Evolutionary conservation across 2,113 vertebrate species (phyloP), one percentile per base, ranked within the genome.

Genomic region (Corydoras maculifer): DNA sequence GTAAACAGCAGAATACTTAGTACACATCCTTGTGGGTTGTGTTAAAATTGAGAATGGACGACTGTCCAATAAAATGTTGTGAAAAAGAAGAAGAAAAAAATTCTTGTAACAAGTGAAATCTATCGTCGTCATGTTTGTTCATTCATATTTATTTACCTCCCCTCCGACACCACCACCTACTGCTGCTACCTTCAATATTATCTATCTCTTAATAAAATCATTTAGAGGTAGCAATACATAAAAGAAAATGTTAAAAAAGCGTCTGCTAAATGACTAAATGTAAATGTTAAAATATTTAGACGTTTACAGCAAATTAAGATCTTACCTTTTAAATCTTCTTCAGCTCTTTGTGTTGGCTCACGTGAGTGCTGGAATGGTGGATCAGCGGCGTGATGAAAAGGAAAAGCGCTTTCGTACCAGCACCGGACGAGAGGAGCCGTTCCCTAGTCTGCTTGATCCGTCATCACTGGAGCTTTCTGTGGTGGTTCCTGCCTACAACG

Each of bases 401-500:
- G 93, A 98, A 77, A 95, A 92, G 71, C 86, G 82, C 77, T 98
- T 95, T 51, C 2, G 91, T 53, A 90, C 85, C 0, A 69, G 79
- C 9, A 75, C 84, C 1, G 90, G 91, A 62, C 80, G 86, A 72
- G 90, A 86, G 72, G 86, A 91, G 58, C 63, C 69, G 14, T 89
- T 94, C 32, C 92, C 93, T n/a, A 93, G 87, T 71, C 84, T 97
- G 35, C 86, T 80, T 4, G 96, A 95, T 69, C 83, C 86, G 0
- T 76, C 90, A n/a, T 89, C 92, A 9, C 88, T 82, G 69, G 91
- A 92, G 10, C 91, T 99, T 0, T 95, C 96, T 13, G 90, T 99
- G 2, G 85, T 98, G 4, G 89, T 99, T 64, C 97, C 96, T 43
- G 92, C 96, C 1, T 99, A 98, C 84, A 96, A 98, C 9, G 96